Conservation (phyloP, 2,797 vertebrate species). For the Balearica regulorum region DNA sequence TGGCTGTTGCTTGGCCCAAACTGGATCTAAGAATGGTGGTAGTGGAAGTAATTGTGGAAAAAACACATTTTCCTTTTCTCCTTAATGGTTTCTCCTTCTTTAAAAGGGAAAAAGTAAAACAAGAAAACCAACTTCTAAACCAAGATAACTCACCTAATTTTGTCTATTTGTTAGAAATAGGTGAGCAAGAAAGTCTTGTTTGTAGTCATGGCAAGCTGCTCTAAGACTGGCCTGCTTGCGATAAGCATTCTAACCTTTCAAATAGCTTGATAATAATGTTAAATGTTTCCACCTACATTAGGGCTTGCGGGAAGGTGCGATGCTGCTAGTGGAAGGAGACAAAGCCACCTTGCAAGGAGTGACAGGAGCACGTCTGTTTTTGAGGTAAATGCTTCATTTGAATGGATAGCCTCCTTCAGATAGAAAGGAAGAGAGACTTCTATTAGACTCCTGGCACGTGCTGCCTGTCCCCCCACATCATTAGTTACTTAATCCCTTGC, state of each 20-base stretch:
- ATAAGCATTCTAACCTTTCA: background rate
- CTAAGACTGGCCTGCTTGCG: background rate
- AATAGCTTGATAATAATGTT: background rate
- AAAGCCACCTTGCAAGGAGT: constrained; percentile 81
- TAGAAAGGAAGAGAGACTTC: background rate
- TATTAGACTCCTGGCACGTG: background rate
- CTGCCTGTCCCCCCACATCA: background rate
- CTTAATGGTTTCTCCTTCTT: background rate
- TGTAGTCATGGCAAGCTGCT: background rate
- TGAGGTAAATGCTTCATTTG: constrained; percentile 72
- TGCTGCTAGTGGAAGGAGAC: constrained; percentile 85
- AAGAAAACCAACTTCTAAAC: background rate
- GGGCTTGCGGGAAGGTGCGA: constrained; percentile 84
- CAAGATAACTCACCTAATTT: background rate
- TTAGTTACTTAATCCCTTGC: background rate
- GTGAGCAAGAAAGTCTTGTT: background rate
- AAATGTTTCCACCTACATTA: constrained; percentile 28
- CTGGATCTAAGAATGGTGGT: background rate
- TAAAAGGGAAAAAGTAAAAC: background rate
- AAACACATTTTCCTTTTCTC: background rate
- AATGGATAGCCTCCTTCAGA: background rate
- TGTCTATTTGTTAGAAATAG: background rate
- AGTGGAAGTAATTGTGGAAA: background rate
- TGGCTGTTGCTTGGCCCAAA: background rate
- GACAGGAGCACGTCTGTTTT: constrained; percentile 82